These are phyloP conservation scores for Macquaria ambigua DNA, from an alignment of 2,113 vertebrate genomes.

Conservation along the genomic window DNA sequence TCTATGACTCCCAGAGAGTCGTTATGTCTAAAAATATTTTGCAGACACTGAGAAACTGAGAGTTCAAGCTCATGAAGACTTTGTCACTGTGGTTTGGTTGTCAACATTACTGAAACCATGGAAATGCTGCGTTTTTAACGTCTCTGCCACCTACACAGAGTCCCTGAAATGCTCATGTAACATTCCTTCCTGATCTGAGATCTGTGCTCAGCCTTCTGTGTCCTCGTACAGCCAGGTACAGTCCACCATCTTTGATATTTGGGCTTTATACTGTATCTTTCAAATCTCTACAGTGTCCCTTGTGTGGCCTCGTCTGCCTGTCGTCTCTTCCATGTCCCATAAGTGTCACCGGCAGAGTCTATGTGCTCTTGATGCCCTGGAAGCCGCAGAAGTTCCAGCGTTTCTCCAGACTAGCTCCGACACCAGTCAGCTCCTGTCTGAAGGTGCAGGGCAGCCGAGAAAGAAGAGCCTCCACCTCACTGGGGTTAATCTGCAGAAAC, in stretches of 20 bases:
- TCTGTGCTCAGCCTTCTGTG: constrained; percentile 47
- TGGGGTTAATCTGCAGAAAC: constrained; percentile 88
- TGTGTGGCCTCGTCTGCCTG: constrained; percentile 7
- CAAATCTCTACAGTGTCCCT: constrained; percentile 40
- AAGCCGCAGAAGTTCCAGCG: constrained; percentile 98
- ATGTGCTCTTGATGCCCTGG: constrained; percentile 92
- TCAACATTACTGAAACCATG: constrained; percentile 51
- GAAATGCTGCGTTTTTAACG: constrained; percentile 41
- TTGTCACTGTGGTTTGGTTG: constrained; percentile 32
- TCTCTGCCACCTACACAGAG: constrained; percentile 54
- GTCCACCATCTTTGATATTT: constrained; percentile 44
- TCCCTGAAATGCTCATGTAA: constrained; percentile 58
- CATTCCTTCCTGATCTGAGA: constrained; percentile 46
- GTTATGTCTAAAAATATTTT: constrained; percentile 56
- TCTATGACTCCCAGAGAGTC: constrained; percentile 36
- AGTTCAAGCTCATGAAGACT: constrained; percentile 56
- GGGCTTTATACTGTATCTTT: constrained; percentile 30
- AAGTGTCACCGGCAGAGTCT: constrained; percentile 59
- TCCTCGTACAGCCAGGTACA: constrained; percentile 37
- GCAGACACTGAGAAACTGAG: constrained; percentile 38
- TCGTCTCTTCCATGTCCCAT: constrained; percentile 22
- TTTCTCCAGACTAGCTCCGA: constrained; percentile 96
- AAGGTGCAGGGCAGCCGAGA: constrained; percentile 93
- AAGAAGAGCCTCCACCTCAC: constrained; percentile 93
- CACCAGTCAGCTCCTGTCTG: constrained; percentile 93